Conservation (phyloP, 1,140 invertebrate species). For the Cherax quadricarinatus region DNA sequence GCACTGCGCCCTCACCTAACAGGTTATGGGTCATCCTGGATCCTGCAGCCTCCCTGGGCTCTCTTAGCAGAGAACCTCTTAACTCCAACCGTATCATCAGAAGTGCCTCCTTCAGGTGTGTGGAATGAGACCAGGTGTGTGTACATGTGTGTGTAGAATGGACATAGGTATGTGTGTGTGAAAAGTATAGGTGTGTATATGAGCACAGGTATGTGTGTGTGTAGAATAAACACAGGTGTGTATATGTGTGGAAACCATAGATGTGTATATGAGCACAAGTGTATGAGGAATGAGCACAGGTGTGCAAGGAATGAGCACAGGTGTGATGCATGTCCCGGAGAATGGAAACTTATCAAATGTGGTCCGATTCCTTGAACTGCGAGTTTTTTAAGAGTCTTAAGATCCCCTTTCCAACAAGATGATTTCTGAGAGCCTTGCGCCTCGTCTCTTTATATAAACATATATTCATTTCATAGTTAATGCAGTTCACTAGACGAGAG, state of each 20-base stretch:
- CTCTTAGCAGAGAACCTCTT: conserved; percentile 35
- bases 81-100: conserved; percentile 51
- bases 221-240: background rate
- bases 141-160: background rate
- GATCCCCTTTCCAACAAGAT: too few species aligned
- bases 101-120: conserved; percentile 5
- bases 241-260: background rate
- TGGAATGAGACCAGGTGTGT: background rate
- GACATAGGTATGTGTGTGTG: background rate
- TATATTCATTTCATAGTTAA: too few species aligned
- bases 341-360: too few species aligned
- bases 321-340: too few species aligned
- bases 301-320: too few species aligned
- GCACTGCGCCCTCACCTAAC: conserved; percentile 34
- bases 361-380: too few species aligned
- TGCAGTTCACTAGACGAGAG: too few species aligned
- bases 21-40: conserved; percentile 53
- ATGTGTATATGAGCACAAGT: too few species aligned
- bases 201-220: background rate
- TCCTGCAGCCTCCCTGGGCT: conserved; percentile 53
- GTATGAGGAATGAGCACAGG: too few species aligned
- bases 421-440: too few species aligned
- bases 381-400: too few species aligned
- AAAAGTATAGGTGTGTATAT: background rate
- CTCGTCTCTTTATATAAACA: too few species aligned